Percentiles rank a stretch among this genome's conserved stretches.
phyloP scores from a whole-genome alignment of 2,888 invertebrate genomes.

The Drymonia ruficornis region DNA sequence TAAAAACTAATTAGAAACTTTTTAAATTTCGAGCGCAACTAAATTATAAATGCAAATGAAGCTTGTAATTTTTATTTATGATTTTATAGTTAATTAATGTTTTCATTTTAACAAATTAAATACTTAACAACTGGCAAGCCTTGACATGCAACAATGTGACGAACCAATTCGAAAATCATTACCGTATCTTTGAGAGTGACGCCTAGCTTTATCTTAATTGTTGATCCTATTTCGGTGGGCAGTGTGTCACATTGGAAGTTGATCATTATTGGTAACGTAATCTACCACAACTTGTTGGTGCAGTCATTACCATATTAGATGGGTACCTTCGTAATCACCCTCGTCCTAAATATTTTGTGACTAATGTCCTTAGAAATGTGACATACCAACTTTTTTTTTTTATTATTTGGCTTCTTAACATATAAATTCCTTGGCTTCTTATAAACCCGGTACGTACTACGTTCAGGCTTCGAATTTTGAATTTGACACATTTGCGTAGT shows the following conservation, averaged over 20 bases:
- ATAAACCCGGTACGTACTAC: too few species aligned
- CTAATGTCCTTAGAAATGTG: slow-evolving; percentile 20
- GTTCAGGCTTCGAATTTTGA: too few species aligned
- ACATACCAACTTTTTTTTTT: slow-evolving; percentile 15
- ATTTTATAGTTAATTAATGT: neutral
- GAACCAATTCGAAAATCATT: slow-evolving; percentile 36
- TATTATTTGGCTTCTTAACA: too few species aligned
- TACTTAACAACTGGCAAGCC: slow-evolving; percentile 23
- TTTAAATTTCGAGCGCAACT: too few species aligned
- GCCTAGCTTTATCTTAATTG: slow-evolving; percentile 59
- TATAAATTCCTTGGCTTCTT: too few species aligned
- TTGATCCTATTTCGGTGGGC: slow-evolving; percentile 54
- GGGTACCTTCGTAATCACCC: slow-evolving; percentile 38
- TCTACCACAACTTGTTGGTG: slow-evolving; percentile 24
- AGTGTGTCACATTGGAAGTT: slow-evolving; percentile 34
- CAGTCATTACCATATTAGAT: slow-evolving; percentile 21
- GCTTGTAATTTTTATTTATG: neutral
- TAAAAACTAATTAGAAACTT: too few species aligned
- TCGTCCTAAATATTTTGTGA: slow-evolving; percentile 44
- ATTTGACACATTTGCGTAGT: too few species aligned
- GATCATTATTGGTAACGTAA: slow-evolving; percentile 32
- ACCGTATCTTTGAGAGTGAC: slow-evolving; percentile 54
- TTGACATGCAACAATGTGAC: slow-evolving; percentile 42
- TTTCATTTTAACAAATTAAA: neutral
- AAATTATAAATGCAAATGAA: too few species aligned